A percentile compares a stretch with the other conserved stretches of the same genome.
phyloP scores from a whole-genome alignment of 2,888 invertebrate species.

The Synanthedon tipuliformis region DNA sequence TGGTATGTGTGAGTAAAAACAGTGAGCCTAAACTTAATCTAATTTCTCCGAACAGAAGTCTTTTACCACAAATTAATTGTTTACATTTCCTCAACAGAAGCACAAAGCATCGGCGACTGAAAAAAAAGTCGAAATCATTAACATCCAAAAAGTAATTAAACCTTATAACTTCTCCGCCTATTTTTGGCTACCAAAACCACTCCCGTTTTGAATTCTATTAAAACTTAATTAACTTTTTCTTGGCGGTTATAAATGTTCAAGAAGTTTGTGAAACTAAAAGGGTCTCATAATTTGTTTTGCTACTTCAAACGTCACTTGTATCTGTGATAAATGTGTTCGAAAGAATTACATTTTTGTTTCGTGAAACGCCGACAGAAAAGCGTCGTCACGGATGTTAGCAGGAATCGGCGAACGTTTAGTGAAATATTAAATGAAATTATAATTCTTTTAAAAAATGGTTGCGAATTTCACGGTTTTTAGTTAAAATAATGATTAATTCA shows the following conservation, averaged over 20 bases:
- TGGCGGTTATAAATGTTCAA: constrained; percentile 55
- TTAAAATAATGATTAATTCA: background rate
- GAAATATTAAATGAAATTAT: constrained; percentile 13
- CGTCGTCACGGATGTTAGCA: constrained; percentile 21
- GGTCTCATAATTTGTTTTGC: constrained; percentile 65
- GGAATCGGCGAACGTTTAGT: constrained; percentile 10
- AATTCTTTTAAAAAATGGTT: background rate
- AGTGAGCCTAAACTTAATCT: background rate
- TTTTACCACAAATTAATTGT: constrained; percentile 31
- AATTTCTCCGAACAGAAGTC: constrained; percentile 6
- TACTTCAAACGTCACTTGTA: constrained; percentile 67
- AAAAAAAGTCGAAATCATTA: constrained; percentile 49
- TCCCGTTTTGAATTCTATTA: constrained; percentile 68
- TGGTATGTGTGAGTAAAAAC: background rate
- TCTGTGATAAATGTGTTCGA: constrained; percentile 62
- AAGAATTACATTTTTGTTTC: constrained; percentile 44
- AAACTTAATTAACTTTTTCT: constrained; percentile 70
- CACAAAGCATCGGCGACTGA: constrained; percentile 13
- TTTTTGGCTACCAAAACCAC: constrained; percentile 68
- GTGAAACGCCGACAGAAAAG: constrained; percentile 43
- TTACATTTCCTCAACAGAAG: constrained; percentile 53
- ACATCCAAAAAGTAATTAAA: constrained; percentile 61
- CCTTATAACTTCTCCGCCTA: constrained; percentile 68
- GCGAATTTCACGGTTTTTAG: background rate
- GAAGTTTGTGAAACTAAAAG: constrained; percentile 47